Evolutionary conservation across 2,113 vertebrate genomes (phyloP).

Genomic region (Pterophyllum scalare): DNA sequence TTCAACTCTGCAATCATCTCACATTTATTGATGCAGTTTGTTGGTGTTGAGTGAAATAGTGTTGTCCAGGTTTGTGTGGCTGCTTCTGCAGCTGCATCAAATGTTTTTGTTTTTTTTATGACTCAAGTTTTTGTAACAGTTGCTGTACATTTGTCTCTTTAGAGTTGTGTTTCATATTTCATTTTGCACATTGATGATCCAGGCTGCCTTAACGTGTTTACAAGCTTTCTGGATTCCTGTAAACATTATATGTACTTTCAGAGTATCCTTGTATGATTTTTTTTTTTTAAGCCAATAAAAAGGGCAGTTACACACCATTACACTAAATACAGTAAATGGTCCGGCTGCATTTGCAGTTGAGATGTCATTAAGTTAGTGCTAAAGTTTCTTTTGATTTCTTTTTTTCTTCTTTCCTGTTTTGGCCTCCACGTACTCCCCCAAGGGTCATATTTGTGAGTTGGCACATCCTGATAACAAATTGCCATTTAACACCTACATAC

Average conservation of each 20-base stretch:
- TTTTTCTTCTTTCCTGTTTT: background rate
- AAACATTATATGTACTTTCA: background rate
- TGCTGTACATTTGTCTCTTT: background rate
- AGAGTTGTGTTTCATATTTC: background rate
- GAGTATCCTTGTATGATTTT: background rate
- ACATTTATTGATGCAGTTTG: background rate
- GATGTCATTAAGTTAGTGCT: background rate
- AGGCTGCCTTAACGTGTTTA: background rate
- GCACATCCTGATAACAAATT: conserved; percentile 37
- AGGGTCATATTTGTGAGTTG: conserved; percentile 6
- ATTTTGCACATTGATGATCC: background rate
- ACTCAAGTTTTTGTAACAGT: background rate
- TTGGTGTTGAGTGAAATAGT: background rate
- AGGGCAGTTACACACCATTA: background rate
- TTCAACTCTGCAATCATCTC: background rate
- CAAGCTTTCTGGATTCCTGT: background rate
- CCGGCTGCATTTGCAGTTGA: background rate
- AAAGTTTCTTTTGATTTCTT: background rate
- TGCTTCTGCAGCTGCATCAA: background rate
- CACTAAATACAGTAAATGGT: background rate
- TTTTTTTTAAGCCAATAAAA: background rate
- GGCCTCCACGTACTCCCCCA: background rate
- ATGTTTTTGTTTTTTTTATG: too few species aligned
- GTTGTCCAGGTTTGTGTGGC: background rate
- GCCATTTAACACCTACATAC: conserved; percentile 22